Percentiles rank a stretch among this genome's conserved stretches.
Conservation (phyloP, 2,797 vertebrate genomes). For the Basileuterus tristriatus region DNA sequence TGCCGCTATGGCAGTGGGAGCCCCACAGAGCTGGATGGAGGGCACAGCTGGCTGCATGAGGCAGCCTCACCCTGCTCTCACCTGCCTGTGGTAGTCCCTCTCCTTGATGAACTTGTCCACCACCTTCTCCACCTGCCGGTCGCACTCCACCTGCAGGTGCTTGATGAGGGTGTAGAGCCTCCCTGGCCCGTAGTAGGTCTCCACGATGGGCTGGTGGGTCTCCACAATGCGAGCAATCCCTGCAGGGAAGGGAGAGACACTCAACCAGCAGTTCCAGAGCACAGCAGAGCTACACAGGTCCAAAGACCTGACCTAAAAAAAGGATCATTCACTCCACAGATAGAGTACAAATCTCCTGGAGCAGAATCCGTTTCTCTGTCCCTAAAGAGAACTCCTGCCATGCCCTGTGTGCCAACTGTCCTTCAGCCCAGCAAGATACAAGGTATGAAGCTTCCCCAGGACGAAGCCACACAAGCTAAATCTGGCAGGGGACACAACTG, state of each 20-base stretch:
- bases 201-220: slow-evolving; percentile 96
- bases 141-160: slow-evolving; percentile 94
- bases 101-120: slow-evolving; percentile 94
- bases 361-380: neutral
- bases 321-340: neutral
- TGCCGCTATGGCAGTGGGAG: neutral
- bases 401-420: neutral
- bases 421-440: neutral
- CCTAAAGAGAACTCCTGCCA: neutral
- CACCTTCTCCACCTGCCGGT: slow-evolving; percentile 91
- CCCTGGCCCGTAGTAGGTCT: slow-evolving; percentile 96
- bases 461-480: neutral
- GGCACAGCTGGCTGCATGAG: neutral
- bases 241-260: slow-evolving; percentile 42
- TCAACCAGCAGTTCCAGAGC: neutral
- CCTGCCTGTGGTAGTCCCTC: slow-evolving; percentile 93
- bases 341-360: neutral
- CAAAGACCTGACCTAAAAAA: neutral
- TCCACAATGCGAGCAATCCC: slow-evolving; percentile 95
- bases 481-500: neutral
- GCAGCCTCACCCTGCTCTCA: slow-evolving; percentile 26
- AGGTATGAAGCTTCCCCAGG: neutral
- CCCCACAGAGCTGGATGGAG: neutral
- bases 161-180: slow-evolving; percentile 91
- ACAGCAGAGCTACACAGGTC: neutral